Percentiles rank a stretch among this genome's conserved stretches.
Conservation (phyloP, 2,113 vertebrate genomes). For the Catharus fuscescens region DNA sequence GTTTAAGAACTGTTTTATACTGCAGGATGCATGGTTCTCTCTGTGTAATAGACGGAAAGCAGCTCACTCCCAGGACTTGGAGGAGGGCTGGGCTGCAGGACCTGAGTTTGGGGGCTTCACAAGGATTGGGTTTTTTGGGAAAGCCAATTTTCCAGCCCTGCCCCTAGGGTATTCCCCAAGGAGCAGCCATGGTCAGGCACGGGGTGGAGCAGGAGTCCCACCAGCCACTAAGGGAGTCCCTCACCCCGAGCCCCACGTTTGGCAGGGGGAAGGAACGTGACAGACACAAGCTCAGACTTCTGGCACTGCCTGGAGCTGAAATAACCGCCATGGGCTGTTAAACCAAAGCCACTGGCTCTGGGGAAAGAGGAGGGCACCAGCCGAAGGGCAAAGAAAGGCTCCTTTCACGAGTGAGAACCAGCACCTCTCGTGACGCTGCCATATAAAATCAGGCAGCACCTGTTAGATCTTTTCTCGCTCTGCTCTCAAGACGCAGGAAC, state of each 20-base stretch:
- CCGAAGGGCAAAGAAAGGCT: conserved; percentile 37
- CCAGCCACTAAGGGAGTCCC: background rate
- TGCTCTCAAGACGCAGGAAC: conserved; percentile 51
- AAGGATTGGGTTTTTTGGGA: background rate
- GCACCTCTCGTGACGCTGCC: conserved; percentile 30
- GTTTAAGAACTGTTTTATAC: background rate
- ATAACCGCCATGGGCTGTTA: background rate
- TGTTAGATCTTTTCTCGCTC: conserved; percentile 68
- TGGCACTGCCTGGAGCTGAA: background rate
- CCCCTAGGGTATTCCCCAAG: too few relatives aligned
- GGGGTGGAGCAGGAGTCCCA: background rate
- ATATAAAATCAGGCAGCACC: conserved; percentile 66
- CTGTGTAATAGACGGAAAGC: rapidly evolving
- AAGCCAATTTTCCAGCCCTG: background rate
- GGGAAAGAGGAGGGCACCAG: background rate
- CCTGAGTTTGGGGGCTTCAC: background rate
- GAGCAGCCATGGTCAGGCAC: background rate
- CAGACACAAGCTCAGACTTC: background rate
- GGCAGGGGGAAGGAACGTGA: background rate
- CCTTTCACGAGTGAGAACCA: background rate
- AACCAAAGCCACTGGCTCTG: background rate
- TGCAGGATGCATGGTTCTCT: background rate
- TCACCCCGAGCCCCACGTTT: background rate
- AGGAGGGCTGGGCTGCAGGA: background rate
- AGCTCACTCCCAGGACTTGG: background rate